Percentiles rank a stretch among this genome's conserved stretches.
These are phyloP conservation scores for Euthynnus affinis DNA, from an alignment of 2,797 vertebrate genomes.

Conservation along the genomic window DNA sequence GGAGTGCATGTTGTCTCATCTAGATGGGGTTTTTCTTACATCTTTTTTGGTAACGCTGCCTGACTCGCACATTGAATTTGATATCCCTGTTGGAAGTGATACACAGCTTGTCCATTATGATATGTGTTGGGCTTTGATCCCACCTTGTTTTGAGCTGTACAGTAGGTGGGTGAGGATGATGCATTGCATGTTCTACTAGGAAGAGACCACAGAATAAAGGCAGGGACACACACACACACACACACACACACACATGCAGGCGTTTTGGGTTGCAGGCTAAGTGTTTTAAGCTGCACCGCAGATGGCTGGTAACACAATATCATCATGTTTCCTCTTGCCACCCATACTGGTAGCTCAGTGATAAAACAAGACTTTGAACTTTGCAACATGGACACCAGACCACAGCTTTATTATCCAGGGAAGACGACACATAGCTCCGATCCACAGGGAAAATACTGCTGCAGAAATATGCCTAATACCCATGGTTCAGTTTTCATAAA, in stretches of 20 bases:
- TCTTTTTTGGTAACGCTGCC: constrained; percentile 31
- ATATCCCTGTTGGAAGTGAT: constrained; percentile 42
- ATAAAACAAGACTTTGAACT: constrained; percentile 76
- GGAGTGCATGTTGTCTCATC: constrained; percentile 33
- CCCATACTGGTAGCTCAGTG: constrained; percentile 69
- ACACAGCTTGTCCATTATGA: constrained; percentile 65
- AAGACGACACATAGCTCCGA: constrained; percentile 30
- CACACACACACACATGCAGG: constrained; percentile 50
- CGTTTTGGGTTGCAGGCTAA: constrained; percentile 72
- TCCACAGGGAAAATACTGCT: not conserved
- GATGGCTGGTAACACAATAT: constrained; percentile 79
- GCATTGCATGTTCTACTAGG: constrained; percentile 48
- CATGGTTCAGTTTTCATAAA: not conserved
- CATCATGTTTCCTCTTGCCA: constrained; percentile 75
- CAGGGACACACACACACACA: constrained; percentile 39
- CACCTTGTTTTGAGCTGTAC: constrained; percentile 50
- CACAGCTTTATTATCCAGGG: constrained; percentile 59
- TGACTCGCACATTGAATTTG: constrained; percentile 40
- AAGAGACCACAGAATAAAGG: constrained; percentile 30
- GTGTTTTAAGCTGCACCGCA: constrained; percentile 75
- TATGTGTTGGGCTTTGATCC: constrained; percentile 45
- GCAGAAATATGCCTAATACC: not conserved
- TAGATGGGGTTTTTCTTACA: constrained; percentile 42
- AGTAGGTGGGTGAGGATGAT: constrained; percentile 39
- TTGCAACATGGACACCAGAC: constrained; percentile 57